Conservation (phyloP, 2,888 invertebrate genomes). For the Callyntrura sp. region DNA sequence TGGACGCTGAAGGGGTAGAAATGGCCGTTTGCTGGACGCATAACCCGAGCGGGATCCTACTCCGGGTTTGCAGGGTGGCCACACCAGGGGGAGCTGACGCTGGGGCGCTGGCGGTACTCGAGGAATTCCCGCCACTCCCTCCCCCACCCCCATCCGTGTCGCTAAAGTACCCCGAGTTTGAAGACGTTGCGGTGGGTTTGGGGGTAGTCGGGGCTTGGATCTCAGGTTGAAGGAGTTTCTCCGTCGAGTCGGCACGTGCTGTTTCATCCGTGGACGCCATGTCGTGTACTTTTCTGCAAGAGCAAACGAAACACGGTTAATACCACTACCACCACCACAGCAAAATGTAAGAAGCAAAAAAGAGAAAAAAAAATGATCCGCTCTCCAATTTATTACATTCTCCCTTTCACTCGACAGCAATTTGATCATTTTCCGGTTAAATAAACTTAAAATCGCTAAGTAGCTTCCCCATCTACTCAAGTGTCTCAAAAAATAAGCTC, state of each 20-base stretch:
- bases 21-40: conserved; percentile 83
- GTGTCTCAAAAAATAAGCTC: not conserved
- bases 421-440: not conserved
- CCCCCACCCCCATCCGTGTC: conserved; percentile 66
- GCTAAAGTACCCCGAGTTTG: conserved; percentile 78
- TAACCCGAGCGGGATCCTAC: conserved; percentile 82
- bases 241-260: conserved; percentile 77
- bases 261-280: conserved; percentile 75
- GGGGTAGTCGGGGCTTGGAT: conserved; percentile 12
- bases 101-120: conserved; percentile 18
- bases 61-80: conserved; percentile 60
- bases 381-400: not conserved
- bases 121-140: conserved; percentile 24
- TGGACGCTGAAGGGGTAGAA: conserved; percentile 81
- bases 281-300: not conserved
- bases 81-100: conserved; percentile 38
- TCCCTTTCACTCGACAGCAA: not conserved
- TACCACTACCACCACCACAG: no score
- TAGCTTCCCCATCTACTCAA: not conserved
- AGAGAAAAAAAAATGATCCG: not conserved
- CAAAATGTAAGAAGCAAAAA: no score
- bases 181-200: conserved; percentile 62
- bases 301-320: not conserved
- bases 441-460: not conserved
- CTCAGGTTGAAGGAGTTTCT: conserved; percentile 80